Conservation (phyloP, 2,888 invertebrate genomes). For the Hyles lineata region DNA sequence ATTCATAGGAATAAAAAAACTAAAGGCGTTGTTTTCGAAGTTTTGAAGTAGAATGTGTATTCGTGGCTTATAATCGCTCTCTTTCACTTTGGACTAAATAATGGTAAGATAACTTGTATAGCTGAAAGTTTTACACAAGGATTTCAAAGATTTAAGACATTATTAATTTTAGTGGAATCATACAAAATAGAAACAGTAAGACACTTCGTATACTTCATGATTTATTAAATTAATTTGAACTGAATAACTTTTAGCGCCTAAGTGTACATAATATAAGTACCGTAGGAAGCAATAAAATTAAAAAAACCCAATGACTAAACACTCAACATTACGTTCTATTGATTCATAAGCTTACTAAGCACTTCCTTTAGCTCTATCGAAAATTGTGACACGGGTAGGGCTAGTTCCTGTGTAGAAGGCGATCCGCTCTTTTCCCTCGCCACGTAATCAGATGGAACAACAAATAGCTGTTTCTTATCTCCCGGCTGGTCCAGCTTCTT, state of each 20-base stretch:
- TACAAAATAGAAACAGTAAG: background rate
- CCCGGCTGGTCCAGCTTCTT: conserved; percentile 47
- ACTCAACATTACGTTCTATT: conserved; percentile 38
- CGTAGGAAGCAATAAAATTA: background rate
- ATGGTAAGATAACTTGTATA: too few species aligned
- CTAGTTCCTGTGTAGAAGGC: conserved; percentile 60
- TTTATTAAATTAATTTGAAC: background rate
- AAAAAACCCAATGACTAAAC: background rate
- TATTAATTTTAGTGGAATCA: background rate
- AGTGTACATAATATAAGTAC: background rate
- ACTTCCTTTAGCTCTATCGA: conserved; percentile 73
- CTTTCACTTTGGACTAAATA: too few species aligned
- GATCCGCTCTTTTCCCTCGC: conserved; percentile 51
- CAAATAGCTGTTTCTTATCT: conserved; percentile 68
- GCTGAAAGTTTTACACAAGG: background rate
- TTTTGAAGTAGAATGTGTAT: too few species aligned
- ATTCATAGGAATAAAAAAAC: too few species aligned
- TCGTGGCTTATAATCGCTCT: too few species aligned
- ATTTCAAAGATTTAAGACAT: too few species aligned
- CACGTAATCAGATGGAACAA: conserved; percentile 74
- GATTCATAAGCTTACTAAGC: conserved; percentile 70
- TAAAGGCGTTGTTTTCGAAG: too few species aligned
- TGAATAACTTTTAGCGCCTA: background rate
- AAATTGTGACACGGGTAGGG: conserved; percentile 74
- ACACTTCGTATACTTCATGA: background rate